phyloP scores from a whole-genome alignment of 1,140 invertebrate species.

The Polyergus mexicanus region DNA sequence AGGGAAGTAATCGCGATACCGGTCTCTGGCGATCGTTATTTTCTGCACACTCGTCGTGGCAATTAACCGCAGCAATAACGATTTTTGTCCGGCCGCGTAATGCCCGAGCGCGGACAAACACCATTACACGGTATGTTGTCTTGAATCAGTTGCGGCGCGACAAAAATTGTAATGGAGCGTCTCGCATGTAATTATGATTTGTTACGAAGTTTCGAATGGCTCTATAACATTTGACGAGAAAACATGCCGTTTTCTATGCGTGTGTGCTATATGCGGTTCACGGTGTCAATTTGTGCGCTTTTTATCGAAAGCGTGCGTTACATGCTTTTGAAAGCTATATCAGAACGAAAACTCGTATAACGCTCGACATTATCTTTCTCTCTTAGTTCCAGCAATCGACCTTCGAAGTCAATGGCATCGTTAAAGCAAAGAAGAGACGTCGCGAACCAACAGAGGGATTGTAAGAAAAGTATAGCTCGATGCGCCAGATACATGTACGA shows the following conservation, averaged over 20 bases:
- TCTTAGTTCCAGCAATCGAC: not conserved
- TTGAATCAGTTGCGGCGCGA: conserved; percentile 41
- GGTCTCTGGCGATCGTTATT: conserved; percentile 56
- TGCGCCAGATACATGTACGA: not conserved
- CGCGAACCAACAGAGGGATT: not conserved
- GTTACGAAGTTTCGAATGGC: conserved; percentile 53
- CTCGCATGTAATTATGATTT: conserved; percentile 56
- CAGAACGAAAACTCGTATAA: conserved; percentile 4
- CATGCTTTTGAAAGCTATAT: conserved; percentile 15
- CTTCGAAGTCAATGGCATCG: conserved; percentile 35
- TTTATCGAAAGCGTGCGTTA: conserved; percentile 29
- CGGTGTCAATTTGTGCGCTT: conserved; percentile 12
- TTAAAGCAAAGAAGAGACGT: conserved; percentile 40
- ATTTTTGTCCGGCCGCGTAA: conserved; percentile 56
- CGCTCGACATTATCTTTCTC: not conserved
- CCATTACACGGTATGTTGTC: conserved; percentile 1
- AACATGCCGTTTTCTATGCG: not conserved
- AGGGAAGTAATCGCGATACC: conserved; percentile 59
- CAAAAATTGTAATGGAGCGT: conserved; percentile 51
- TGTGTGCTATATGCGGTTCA: not conserved
- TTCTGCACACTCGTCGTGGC: conserved; percentile 59
- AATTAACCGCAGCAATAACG: conserved; percentile 61
- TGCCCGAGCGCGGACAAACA: conserved; percentile 42
- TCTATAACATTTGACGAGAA: conserved; percentile 40
- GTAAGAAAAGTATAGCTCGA: not conserved